A percentile compares a stretch with the other conserved stretches of the same genome.
phyloP scores from a whole-genome alignment of 2,113 vertebrate genomes.

The Gadus macrocephalus region DNA sequence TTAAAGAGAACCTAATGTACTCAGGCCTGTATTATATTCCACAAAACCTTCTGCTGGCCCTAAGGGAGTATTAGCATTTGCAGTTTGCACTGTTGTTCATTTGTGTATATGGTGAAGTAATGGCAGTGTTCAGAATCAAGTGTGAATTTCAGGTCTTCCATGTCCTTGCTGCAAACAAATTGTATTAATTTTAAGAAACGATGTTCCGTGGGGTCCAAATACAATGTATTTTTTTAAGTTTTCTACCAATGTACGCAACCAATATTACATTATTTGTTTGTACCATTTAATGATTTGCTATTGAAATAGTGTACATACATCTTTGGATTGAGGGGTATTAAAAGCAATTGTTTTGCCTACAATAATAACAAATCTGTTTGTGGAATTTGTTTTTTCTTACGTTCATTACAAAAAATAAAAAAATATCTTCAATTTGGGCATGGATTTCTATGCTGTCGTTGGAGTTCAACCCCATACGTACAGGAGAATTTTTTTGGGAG shows the following conservation, averaged over 20 bases:
- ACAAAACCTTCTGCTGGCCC: slow-evolving; percentile 38
- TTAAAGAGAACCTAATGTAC: slow-evolving; percentile 40
- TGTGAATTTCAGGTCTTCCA: slow-evolving; percentile 14
- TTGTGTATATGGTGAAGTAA: slow-evolving; percentile 63
- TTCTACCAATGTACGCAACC: slow-evolving; percentile 18
- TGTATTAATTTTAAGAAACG: slow-evolving; percentile 7
- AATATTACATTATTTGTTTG: background rate
- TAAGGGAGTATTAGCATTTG: slow-evolving; percentile 52
- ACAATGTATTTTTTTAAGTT: slow-evolving; percentile 13
- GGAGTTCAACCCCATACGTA: background rate
- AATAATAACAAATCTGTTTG: too few species aligned
- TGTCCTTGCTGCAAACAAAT: slow-evolving; percentile 14
- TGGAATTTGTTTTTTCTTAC: too few species aligned
- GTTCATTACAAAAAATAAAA: background rate
- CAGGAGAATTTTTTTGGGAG: background rate
- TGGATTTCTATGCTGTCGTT: too few species aligned
- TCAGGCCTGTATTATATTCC: background rate
- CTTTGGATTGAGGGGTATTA: background rate
- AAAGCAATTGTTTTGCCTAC: too few species aligned
- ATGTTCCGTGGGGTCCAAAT: slow-evolving; percentile 6
- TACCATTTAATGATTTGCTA: too few species aligned
- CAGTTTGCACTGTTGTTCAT: slow-evolving; percentile 60
- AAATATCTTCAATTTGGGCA: too few species aligned
- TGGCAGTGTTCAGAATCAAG: slow-evolving; percentile 1
- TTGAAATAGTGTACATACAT: slow-evolving; percentile 34